A percentile compares a stretch with the other conserved stretches of the same genome.
phyloP scores from a whole-genome alignment of 1,140 invertebrate genomes.

The Brachionus rotundiformis region DNA sequence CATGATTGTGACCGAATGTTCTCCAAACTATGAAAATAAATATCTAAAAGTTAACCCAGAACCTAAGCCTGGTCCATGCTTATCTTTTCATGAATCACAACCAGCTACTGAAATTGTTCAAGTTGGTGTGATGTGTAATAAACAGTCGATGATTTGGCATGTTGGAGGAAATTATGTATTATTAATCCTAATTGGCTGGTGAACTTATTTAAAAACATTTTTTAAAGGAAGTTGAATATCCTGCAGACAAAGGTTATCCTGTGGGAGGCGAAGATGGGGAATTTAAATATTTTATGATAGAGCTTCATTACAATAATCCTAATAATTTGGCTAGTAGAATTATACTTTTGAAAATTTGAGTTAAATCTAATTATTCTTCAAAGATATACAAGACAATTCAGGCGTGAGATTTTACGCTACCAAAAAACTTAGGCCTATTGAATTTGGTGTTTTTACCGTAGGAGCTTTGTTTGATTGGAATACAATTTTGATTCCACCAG shows the following conservation, averaged over 20 bases:
- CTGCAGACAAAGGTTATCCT: not conserved
- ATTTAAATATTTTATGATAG: conserved; percentile 47
- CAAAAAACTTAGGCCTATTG: conserved; percentile 7
- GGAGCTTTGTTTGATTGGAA: not conserved
- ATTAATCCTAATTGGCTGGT: no score
- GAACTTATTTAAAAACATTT: not conserved
- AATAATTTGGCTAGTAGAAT: not conserved
- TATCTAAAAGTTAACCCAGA: not conserved
- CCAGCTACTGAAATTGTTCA: not conserved
- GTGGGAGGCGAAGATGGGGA: conserved; percentile 6
- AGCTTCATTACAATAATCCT: conserved; percentile 2
- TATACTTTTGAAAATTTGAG: not conserved
- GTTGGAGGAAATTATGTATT: conserved; percentile 24
- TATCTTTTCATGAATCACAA: not conserved
- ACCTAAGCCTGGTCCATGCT: conserved; percentile 13
- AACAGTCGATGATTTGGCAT: not conserved
- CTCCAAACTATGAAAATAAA: not conserved
- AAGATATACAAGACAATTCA: conserved; percentile 16
- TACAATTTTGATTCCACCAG: not conserved
- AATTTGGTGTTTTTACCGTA: conserved; percentile 24
- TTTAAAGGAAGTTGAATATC: conserved; percentile 35
- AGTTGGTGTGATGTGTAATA: not conserved
- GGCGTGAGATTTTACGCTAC: conserved; percentile 22
- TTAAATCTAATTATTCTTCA: not conserved
- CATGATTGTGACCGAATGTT: conserved; percentile 25